A percentile compares a stretch with the other conserved stretches of the same genome.
Conservation (phyloP, 2,888 invertebrate genomes). For the Monopis laevigella region DNA sequence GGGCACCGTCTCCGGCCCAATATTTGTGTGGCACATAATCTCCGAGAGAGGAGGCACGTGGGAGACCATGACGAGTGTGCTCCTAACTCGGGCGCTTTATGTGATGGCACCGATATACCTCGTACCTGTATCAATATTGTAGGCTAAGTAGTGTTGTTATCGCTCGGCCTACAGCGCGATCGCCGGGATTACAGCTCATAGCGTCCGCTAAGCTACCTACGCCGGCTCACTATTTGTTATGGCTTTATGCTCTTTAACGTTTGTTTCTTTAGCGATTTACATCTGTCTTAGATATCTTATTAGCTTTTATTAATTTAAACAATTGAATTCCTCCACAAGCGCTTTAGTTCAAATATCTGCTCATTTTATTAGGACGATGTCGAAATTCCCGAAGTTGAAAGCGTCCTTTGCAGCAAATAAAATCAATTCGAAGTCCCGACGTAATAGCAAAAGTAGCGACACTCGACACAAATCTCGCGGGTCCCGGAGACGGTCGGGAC, state of each 20-base stretch:
- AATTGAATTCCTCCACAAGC: slow-evolving; percentile 1
- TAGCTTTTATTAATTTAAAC: no score
- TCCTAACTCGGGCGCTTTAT: slow-evolving; percentile 37
- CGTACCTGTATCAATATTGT: slow-evolving; percentile 47
- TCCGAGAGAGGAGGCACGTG: slow-evolving; percentile 36
- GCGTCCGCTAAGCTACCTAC: not conserved
- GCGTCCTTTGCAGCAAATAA: slow-evolving; percentile 7
- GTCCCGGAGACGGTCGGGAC: not conserved
- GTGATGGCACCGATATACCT: slow-evolving; percentile 19
- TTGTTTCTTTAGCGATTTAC: slow-evolving; percentile 1
- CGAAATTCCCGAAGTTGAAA: slow-evolving; percentile 1
- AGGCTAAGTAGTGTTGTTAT: slow-evolving; percentile 29
- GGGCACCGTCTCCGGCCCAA: slow-evolving; percentile 22
- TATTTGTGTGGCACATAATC: slow-evolving; percentile 38
- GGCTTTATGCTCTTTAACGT: not conserved
- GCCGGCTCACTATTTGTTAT: slow-evolving; percentile 5
- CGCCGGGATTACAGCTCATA: slow-evolving; percentile 40
- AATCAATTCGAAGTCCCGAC: slow-evolving; percentile 1
- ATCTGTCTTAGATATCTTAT: no score
- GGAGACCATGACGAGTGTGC: slow-evolving; percentile 28
- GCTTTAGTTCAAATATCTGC: slow-evolving; percentile 1
- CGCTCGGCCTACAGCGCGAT: slow-evolving; percentile 28
- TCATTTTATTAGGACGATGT: not conserved
- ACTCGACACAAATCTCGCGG: slow-evolving; percentile 8
- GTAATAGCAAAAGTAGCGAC: slow-evolving; percentile 9